These are phyloP conservation scores for Anthrax anthrax DNA, from an alignment of 2,888 invertebrate genomes.

Conservation along the genomic window DNA sequence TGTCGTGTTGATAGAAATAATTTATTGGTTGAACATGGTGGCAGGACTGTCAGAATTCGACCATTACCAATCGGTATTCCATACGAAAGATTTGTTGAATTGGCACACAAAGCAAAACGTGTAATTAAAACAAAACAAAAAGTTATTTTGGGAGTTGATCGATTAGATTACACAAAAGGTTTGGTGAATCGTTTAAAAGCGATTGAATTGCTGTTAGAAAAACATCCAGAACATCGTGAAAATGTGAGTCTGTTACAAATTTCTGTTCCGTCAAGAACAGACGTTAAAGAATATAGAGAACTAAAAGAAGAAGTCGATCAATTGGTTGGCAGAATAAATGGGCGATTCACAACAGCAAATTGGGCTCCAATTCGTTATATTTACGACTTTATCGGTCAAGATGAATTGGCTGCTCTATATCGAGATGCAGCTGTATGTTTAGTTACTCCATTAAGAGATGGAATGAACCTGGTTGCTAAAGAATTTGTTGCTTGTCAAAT, in stretches of 20 bases:
- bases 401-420: conserved; percentile 74
- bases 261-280: conserved; percentile 76
- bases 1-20: conserved; percentile 81
- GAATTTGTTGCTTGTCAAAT: conserved; percentile 89
- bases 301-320: conserved; percentile 85
- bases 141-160: conserved; percentile 75
- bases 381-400: conserved; percentile 75
- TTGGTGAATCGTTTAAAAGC: conserved; percentile 69
- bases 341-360: conserved; percentile 76
- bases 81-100: conserved; percentile 67
- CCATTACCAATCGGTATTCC: conserved; percentile 83
- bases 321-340: conserved; percentile 70
- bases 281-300: conserved; percentile 80
- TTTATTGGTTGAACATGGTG: conserved; percentile 73
- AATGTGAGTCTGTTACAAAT: conserved; percentile 71
- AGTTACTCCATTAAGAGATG: conserved; percentile 75
- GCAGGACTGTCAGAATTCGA: conserved; percentile 67
- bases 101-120: conserved; percentile 56
- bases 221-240: conserved; percentile 73
- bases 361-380: conserved; percentile 85
- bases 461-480: conserved; percentile 86
- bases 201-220: conserved; percentile 65
- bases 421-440: conserved; percentile 75
- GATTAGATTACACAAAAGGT: conserved; percentile 84
- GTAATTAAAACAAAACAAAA: conserved; percentile 60